Base-by-base conservation (phyloP, 2,888 invertebrate genomes). In the Rhogogaster chlorosoma region DNA sequence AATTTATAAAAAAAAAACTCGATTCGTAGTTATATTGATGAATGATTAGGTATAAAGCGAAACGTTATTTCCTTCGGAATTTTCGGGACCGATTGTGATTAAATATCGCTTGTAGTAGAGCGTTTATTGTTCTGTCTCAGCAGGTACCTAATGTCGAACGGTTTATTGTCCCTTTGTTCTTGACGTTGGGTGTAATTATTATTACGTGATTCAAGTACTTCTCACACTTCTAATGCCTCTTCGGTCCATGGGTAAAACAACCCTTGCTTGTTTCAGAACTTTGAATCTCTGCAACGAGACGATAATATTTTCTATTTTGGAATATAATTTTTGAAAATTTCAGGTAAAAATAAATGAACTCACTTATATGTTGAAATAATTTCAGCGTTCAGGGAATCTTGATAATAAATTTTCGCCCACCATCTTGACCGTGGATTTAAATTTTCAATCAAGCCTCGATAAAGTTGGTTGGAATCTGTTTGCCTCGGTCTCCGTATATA, bases 361-460 rank as follows among this genome's bases (percentile, higher is more conserved):
- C 18, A 12, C 2, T 45, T 2, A 45, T n/a, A 18, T 6, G 15
- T 15, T 45, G 6, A 5, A n/a, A n/a, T n/a, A n/a, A 53, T 53
- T 53, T n/a, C 7, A 53, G 2, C n/a, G 6, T 7, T 6, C n/a
- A n/a, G 6, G 49, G 18, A 49, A 53, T 7, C n/a, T 53, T n/a
- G 18, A 53, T 1, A 1, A 53, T 18, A 18, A 10, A 67, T 67
- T 12, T 22, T 4, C 4, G 29, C 18, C 18, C 26, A 26, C 5
- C 18, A 18, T 67, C 18, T 32, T 18, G 67, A 67, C 67, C 67
- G 18, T 67, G 32, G 67, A 26, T 67, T 32, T 18, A 67, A 67
- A 67, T 67, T 29, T 67, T 32, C 32, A 18, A 67, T 67, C 32
- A 67, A 67, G 18, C 67, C 67, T 67, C 32, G 67, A 67, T 32